Evolutionary conservation across 2,888 invertebrate genomes (phyloP).

Genomic region (Elgonia sp.): DNA sequence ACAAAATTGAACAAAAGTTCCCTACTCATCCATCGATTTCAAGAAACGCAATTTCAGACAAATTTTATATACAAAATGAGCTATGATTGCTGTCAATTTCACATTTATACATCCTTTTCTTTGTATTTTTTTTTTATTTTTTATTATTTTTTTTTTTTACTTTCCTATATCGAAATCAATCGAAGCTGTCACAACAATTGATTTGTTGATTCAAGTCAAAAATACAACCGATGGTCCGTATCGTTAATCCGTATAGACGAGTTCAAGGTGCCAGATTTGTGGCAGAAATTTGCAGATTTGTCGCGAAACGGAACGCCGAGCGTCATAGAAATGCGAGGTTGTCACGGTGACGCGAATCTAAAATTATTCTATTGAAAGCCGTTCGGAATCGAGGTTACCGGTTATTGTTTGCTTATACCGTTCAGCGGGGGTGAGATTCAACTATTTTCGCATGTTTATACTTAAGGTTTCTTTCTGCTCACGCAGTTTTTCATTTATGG

Average conservation of each 20-base stretch:
- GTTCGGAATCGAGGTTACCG: slow-evolving; percentile 56
- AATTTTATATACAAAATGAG: slow-evolving; percentile 61
- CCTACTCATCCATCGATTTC: slow-evolving; percentile 32
- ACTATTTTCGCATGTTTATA: too few relatives aligned
- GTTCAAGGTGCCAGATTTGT: slow-evolving; percentile 29
- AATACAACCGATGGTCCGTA: slow-evolving; percentile 25
- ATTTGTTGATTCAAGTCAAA: slow-evolving; percentile 1
- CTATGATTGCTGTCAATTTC: not conserved
- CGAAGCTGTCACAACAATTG: not conserved
- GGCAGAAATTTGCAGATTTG: slow-evolving; percentile 20
- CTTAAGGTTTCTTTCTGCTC: too few relatives aligned
- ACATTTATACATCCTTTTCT: not conserved
- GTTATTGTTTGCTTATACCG: slow-evolving; percentile 42
- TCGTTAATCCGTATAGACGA: slow-evolving; percentile 43
- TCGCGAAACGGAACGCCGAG: not conserved
- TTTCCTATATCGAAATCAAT: not conserved
- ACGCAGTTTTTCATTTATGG: too few relatives aligned
- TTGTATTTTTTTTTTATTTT: too few relatives aligned
- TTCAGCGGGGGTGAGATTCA: too few relatives aligned
- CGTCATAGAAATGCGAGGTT: slow-evolving; percentile 8
- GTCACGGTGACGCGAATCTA: slow-evolving; percentile 35
- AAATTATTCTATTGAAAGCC: slow-evolving; percentile 58
- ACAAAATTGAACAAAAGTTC: too few relatives aligned
- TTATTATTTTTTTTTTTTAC: not conserved
- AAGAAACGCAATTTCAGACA: slow-evolving; percentile 51